These are phyloP conservation scores for Drosophila insularis DNA, from an alignment of 1,140 invertebrate species.

Conservation along the genomic window DNA sequence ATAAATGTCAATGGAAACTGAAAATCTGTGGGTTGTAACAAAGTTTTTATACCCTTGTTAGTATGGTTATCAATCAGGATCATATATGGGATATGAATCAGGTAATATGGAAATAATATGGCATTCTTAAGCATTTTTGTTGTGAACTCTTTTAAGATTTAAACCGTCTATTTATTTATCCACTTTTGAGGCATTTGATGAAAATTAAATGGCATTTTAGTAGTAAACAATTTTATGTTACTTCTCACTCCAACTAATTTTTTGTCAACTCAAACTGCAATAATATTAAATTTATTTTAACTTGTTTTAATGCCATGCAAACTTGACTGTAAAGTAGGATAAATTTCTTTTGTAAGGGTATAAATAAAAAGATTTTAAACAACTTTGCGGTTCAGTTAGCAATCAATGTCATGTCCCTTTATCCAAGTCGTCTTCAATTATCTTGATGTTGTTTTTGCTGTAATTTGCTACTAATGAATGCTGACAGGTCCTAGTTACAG, in stretches of 20 bases:
- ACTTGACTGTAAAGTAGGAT: background rate
- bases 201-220: too few species aligned
- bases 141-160: too few species aligned
- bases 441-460: conserved; percentile 20
- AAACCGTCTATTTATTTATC: too few species aligned
- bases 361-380: conserved; percentile 26
- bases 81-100: too few species aligned
- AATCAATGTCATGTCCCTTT: conserved; percentile 42
- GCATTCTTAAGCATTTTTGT: too few species aligned
- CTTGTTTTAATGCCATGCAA: background rate
- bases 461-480: conserved; percentile 42
- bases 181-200: too few species aligned
- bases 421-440: conserved; percentile 24
- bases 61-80: too few species aligned
- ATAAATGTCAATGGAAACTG: conserved; percentile 61
- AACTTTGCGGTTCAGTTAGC: conserved; percentile 31
- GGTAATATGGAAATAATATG: too few species aligned
- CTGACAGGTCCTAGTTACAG: conserved; percentile 48
- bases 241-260: too few species aligned
- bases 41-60: background rate
- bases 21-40: conserved; percentile 4
- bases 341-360: conserved; percentile 16
- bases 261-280: too few species aligned
- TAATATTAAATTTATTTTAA: too few species aligned
- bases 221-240: too few species aligned